Conservation (phyloP, 2,113 vertebrate genomes). For the Sigmodon hispidus region DNA sequence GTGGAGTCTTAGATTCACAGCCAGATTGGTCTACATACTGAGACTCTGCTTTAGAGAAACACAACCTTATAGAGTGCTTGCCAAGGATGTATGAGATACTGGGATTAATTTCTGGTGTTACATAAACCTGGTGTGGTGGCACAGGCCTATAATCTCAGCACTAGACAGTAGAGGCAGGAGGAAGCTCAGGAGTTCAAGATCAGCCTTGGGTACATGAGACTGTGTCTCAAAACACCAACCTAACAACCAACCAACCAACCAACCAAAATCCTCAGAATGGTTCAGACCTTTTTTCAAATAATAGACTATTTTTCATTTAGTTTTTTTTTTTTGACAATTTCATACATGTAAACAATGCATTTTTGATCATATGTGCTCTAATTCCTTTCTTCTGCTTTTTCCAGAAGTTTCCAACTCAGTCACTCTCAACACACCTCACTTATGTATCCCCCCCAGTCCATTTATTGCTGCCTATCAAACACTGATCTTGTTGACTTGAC, state of each 20-base stretch:
- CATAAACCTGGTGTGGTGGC: not conserved
- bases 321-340: not conserved
- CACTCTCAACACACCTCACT: not conserved
- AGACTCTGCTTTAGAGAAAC: not conserved
- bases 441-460: not conserved
- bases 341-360: not conserved
- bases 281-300: not conserved
- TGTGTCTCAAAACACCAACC: not conserved
- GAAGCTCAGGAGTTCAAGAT: not conserved
- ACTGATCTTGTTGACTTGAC: not conserved
- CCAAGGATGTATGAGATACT: not conserved
- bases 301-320: not conserved
- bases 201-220: not conserved
- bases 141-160: not conserved
- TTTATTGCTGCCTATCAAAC: not conserved
- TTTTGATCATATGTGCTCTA: not conserved
- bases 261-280: not conserved
- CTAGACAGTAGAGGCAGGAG: not conserved
- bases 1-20: not conserved
- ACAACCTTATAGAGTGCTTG: not conserved
- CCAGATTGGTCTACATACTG: not conserved
- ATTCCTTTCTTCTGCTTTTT: no score
- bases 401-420: not conserved
- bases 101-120: not conserved
- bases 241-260: not conserved